Base-by-base conservation (phyloP, 1,140 invertebrate species). In the Procambarus clarkii region DNA sequence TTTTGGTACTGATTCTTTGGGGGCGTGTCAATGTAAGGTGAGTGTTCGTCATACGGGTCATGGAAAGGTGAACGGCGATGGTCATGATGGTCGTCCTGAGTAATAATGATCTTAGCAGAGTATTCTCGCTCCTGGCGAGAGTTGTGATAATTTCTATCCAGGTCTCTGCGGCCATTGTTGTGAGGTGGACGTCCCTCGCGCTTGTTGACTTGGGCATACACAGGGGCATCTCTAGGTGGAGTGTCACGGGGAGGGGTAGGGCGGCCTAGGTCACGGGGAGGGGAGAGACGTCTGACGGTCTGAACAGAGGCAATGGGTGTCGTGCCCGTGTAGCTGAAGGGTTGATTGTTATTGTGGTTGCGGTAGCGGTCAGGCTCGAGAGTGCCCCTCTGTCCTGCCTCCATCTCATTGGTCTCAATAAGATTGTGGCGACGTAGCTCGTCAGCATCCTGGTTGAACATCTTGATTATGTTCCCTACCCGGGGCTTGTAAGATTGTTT, bases 261-360 rank as follows among this genome's bases (percentile, higher is more conserved):
- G n/a, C 88, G 88, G 0, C 96, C 34, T 21, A 79, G 24, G 2
- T 92, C 82, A 7, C 92, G 79, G 8, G 88, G 34, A 18, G 86
- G 88, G 45, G 92, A 91, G 11, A 88, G 77, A 3, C 90, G 34
- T 4, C 90, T 71, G 7, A 91, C 60, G n/a, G 64, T 64, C 48
- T 92, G 48, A 58, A 85, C 60, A 24, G 71, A 44, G 18, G 46
- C 58, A 76, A 91, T 7, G 11, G 85, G 86, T 18, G 50, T 34
- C 58, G 81, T 87, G 44, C 87, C 91, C 0, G 96, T 97, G 92
- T 97, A 97, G 0, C 96, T 97, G 94, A 97, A 97, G 13, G 97
- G 96, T 93, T 96, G 95, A 93, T 97, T 97, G 92, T 96, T 96
- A 93, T 97, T 97, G 93, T 96, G 96, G 15, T 95, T 95, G 58